A percentile compares a stretch with the other conserved stretches of the same genome.
These are phyloP conservation scores for Andrena bucephala DNA, from an alignment of 2,888 invertebrate species.

Conservation along the genomic window DNA sequence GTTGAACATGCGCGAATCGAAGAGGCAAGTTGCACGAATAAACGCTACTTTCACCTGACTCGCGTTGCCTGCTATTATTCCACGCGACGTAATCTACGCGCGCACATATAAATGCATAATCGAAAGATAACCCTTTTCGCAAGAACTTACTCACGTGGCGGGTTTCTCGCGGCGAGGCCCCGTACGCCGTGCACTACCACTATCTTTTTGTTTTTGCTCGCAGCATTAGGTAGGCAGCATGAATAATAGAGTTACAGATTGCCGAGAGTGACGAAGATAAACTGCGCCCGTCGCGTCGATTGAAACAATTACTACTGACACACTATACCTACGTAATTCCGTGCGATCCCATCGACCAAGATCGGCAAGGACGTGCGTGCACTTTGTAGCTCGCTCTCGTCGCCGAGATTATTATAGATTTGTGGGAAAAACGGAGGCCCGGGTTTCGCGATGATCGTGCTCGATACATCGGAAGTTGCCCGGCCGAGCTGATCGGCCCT, in stretches of 20 bases:
- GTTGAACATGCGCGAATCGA: neutral
- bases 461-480: neutral
- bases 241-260: neutral
- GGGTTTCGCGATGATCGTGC: neutral
- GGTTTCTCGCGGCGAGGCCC: neutral
- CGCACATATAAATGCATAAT: neutral
- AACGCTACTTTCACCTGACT: too few species aligned
- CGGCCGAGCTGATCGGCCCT: neutral
- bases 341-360: neutral
- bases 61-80: neutral
- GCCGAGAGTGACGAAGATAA: neutral
- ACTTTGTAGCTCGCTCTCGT: neutral
- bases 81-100: neutral
- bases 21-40: too few species aligned
- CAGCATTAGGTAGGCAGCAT: neutral
- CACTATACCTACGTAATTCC: neutral
- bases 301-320: neutral
- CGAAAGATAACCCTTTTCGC: neutral
- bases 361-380: neutral
- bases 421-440: neutral
- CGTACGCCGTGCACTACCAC: neutral
- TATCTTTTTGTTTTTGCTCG: neutral
- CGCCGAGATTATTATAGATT: neutral
- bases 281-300: neutral
- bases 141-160: slow-evolving; percentile 4